Percentiles rank a stretch among this genome's conserved stretches.
phyloP scores from a whole-genome alignment of 1,140 invertebrate genomes.

The Drosophila santomea region DNA sequence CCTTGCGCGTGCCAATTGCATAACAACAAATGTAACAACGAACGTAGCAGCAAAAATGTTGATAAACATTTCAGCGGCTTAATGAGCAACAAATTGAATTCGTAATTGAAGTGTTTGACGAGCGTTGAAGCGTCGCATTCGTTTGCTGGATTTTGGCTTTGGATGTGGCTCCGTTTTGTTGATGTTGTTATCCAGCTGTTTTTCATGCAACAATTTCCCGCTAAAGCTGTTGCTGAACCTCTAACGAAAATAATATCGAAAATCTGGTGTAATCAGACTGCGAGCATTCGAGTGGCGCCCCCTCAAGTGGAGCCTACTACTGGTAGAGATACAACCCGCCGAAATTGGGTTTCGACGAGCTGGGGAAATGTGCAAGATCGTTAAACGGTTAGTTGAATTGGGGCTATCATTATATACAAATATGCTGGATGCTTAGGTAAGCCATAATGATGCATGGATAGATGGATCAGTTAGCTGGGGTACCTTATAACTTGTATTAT shows the following conservation, averaged over 20 bases:
- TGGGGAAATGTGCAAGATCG: constrained; percentile 38
- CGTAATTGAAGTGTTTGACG: constrained; percentile 71
- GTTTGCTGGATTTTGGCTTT: constrained; percentile 26
- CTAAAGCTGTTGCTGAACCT: constrained; percentile 2
- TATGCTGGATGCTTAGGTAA: constrained; percentile 17
- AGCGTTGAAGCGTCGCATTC: constrained; percentile 36
- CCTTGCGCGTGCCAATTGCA: constrained; percentile 69
- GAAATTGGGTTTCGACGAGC: constrained; percentile 30
- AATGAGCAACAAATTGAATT: constrained; percentile 79
- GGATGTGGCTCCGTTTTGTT: constrained; percentile 18
- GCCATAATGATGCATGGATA: constrained; percentile 13
- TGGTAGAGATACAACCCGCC: constrained; percentile 4
- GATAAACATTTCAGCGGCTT: constrained; percentile 74
- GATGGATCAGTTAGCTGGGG: not conserved
- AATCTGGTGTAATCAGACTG: constrained; percentile 48
- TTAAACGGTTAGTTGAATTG: constrained; percentile 54
- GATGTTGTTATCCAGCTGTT: constrained; percentile 11
- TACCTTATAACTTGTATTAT: constrained; percentile 2
- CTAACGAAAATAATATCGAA: constrained; percentile 5
- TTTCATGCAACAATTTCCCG: constrained; percentile 35
- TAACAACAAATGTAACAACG: constrained; percentile 39
- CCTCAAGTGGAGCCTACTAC: constrained; percentile 38
- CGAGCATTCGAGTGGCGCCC: constrained; percentile 47
- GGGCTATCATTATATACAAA: constrained; percentile 49
- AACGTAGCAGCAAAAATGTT: constrained; percentile 52